Base-by-base conservation (phyloP, 2,797 vertebrate genomes). In the Poeciliopsis turneri region DNA sequence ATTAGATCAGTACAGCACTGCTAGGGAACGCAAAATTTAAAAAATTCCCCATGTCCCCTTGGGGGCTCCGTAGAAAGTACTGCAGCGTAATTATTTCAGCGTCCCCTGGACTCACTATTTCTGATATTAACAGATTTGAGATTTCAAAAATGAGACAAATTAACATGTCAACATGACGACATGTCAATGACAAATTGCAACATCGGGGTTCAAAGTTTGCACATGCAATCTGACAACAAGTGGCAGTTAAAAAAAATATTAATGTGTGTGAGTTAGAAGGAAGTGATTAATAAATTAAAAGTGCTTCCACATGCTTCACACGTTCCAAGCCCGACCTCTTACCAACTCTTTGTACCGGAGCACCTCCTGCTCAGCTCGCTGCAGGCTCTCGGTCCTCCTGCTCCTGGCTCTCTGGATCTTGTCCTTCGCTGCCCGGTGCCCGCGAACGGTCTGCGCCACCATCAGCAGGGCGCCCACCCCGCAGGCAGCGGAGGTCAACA, bases 331-430 rank as follows among this genome's bases (percentile, higher is more conserved):
- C 0, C 3, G 49, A 12, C 13, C 15, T 16, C 91, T 90, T 90
- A 97, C 97, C 95, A 95, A 84, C 61, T 92, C 84, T 78, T 90
- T 94, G 93, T 96, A 96, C 45, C 83, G 83, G 2, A 6, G 77
- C 28, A 94, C 87, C 1, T 81, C 80, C 53, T 82, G 64, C 64
- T 92, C 83, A 0, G 93, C 93, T 41, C 76, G 82, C 69, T 71
- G 84, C 64, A 93, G 68, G 4, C 75, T 86, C 6, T 86, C 74
- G 0, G 69, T 79, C 78, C 90, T 81, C 18, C 87, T 78, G 5
- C 30, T 30, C 11, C 84, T 82, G 13, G 92, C 93, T 75, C 59
- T 90, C 66, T 46, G 79, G 39, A 93, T 90, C 77, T 90, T 92
- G 0, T 64, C 78, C 59, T 74, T 43, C 2, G 36, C 9, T 18